These are phyloP conservation scores for Sciurus vulgaris DNA, from an alignment of 2,797 vertebrate genomes.

Conservation along the genomic window DNA sequence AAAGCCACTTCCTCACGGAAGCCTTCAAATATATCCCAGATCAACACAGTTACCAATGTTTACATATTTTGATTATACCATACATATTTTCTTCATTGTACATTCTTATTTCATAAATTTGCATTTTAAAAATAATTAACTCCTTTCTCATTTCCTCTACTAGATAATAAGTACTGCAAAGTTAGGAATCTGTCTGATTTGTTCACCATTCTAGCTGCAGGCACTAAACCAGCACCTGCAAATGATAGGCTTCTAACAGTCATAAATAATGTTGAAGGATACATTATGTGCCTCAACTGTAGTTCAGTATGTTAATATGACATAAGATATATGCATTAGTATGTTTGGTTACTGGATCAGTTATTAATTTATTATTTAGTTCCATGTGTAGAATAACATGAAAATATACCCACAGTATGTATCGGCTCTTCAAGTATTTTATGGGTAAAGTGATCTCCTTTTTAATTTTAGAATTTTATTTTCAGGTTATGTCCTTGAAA, in stretches of 20 bases:
- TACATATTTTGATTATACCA: not conserved
- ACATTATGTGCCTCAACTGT: not conserved
- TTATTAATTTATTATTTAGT: slow-evolving; percentile 61
- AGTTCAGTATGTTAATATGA: slow-evolving; percentile 42
- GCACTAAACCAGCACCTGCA: not conserved
- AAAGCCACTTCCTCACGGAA: not conserved
- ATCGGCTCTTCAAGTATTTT: slow-evolving; percentile 39
- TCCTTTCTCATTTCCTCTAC: not conserved
- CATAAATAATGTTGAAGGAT: slow-evolving; percentile 21
- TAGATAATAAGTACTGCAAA: not conserved
- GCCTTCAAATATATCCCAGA: not conserved
- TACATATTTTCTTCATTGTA: not conserved
- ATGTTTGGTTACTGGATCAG: slow-evolving; percentile 58
- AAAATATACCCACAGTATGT: slow-evolving; percentile 4
- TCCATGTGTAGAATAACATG: slow-evolving; percentile 53
- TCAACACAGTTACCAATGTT: not conserved
- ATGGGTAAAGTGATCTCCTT: not conserved
- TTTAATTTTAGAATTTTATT: slow-evolving; percentile 6
- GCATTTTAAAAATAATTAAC: not conserved
- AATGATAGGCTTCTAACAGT: not conserved
- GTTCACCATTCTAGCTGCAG: not conserved
- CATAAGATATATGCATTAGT: slow-evolving; percentile 51
- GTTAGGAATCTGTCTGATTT: not conserved
- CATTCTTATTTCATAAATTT: not conserved
- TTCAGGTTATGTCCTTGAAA: slow-evolving; percentile 68